Evolutionary conservation across 2,888 invertebrate genomes (phyloP).

Genomic region (Acleris emargana): DNA sequence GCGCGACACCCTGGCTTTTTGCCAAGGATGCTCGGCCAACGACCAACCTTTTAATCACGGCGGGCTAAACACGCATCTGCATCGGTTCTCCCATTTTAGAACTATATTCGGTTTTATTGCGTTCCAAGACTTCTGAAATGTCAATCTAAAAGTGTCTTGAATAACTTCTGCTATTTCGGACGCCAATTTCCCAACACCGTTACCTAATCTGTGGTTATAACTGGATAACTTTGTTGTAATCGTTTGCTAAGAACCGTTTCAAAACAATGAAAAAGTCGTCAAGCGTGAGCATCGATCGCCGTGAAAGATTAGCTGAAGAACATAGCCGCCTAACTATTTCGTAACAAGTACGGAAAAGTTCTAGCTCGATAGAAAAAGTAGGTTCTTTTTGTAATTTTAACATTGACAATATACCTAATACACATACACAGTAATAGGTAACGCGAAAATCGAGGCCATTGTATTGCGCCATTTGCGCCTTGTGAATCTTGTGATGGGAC

Average conservation of each 20-base stretch:
- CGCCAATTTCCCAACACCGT: conserved; percentile 27
- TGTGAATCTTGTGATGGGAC: no score
- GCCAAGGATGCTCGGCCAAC: conserved; percentile 71
- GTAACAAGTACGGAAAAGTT: no score
- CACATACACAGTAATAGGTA: no score
- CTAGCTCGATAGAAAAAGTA: no score
- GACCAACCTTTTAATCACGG: conserved; percentile 69
- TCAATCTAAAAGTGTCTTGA: conserved; percentile 41
- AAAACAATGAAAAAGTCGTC: conserved; percentile 42
- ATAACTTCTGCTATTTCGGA: conserved; percentile 17
- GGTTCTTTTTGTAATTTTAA: no score
- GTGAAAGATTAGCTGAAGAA: conserved; percentile 30
- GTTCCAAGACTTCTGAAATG: conserved; percentile 47
- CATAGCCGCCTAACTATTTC: conserved; percentile 10
- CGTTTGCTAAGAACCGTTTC: conserved; percentile 39
- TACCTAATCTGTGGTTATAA: conserved; percentile 37
- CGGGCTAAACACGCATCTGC: conserved; percentile 44
- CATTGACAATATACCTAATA: no score
- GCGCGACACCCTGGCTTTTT: conserved; percentile 55
- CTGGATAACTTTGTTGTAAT: conserved; percentile 38
- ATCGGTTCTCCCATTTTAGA: conserved; percentile 64
- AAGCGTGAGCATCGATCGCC: conserved; percentile 38
- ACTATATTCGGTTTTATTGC: conserved; percentile 56
- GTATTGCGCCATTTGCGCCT: no score
- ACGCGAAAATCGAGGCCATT: no score